phyloP scores from a whole-genome alignment of 1,140 invertebrate genomes.

The Chymomyza costata region DNA sequence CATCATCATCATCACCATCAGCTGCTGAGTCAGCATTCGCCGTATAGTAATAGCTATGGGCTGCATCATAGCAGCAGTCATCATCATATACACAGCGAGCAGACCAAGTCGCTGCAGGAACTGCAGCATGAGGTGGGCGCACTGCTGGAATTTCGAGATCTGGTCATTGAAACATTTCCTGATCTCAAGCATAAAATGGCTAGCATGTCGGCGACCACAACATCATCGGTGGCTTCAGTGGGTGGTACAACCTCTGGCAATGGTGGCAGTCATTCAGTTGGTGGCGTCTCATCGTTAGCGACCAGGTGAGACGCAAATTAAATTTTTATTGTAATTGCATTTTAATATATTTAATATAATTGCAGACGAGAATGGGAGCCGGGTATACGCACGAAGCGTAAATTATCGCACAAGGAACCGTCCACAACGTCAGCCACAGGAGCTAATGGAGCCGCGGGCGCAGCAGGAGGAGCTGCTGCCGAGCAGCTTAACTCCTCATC shows the following conservation, averaged over 20 bases:
- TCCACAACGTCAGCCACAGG: constrained; percentile 46
- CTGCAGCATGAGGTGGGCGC: constrained; percentile 93
- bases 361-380: constrained; percentile 83
- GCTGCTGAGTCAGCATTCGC: constrained; percentile 51
- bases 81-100: constrained; percentile 73
- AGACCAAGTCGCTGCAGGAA: constrained; percentile 78
- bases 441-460: constrained; percentile 5
- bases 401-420: constrained; percentile 77
- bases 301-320: constrained; percentile 43
- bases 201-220: constrained; percentile 71
- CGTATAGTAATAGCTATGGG: constrained; percentile 63
- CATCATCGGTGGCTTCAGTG: constrained; percentile 62
- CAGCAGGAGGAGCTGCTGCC: constrained; percentile 27
- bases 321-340: constrained; percentile 2
- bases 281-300: constrained; percentile 66
- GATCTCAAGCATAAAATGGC: constrained; percentile 89
- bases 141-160: constrained; percentile 90
- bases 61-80: constrained; percentile 43
- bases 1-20: constrained; percentile 55
- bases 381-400: constrained; percentile 84
- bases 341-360: neutral
- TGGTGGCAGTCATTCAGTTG: constrained; percentile 66
- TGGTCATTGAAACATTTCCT: constrained; percentile 93
- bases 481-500: constrained; percentile 75
- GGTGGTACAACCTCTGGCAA: constrained; percentile 75